Evolutionary conservation across 2,113 vertebrate genomes (phyloP).

Genomic region (Chinchilla lanigera): DNA sequence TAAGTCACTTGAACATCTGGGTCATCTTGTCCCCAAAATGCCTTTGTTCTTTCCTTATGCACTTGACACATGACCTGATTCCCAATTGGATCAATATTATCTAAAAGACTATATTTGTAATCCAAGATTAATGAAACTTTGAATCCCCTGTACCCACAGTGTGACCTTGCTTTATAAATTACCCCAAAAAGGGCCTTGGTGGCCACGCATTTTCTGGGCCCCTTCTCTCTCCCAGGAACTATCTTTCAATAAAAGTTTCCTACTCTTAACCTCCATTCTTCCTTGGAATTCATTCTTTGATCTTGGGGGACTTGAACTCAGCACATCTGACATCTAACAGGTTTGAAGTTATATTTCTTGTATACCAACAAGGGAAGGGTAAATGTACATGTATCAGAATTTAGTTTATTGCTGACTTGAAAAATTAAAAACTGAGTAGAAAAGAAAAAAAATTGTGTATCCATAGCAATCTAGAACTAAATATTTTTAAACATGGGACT

Average conservation of each 20-base stretch:
- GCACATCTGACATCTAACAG: background rate
- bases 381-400: background rate
- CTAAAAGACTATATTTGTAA: background rate
- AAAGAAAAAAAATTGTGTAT: slow-evolving; percentile 20
- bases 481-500: background rate
- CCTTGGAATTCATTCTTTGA: background rate
- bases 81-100: background rate
- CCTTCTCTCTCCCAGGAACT: background rate
- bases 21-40: background rate
- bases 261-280: background rate
- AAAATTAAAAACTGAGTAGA: background rate
- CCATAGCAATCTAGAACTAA: background rate
- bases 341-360: background rate
- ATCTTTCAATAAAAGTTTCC: background rate
- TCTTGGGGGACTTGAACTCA: background rate
- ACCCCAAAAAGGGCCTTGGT: background rate
- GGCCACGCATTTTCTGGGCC: background rate
- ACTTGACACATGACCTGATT: background rate
- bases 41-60: background rate
- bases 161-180: background rate
- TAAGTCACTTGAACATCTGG: background rate
- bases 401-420: background rate
- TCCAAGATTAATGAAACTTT: background rate
- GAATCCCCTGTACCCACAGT: background rate
- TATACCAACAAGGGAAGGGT: background rate